phyloP scores from a whole-genome alignment of 2,113 vertebrate genomes.

The Oryzias javanicus region DNA sequence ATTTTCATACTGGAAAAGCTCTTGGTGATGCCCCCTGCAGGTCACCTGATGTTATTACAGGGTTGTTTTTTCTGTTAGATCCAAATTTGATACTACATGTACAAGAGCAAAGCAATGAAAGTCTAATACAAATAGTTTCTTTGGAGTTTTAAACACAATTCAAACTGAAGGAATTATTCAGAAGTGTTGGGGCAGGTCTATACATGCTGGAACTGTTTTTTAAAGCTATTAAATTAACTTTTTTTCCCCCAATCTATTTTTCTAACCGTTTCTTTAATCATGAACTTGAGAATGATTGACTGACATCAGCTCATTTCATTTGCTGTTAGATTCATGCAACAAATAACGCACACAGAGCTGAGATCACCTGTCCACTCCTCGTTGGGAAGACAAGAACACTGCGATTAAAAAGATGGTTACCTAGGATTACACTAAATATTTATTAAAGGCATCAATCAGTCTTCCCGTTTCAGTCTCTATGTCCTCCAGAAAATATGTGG shows the following conservation, averaged over 20 bases:
- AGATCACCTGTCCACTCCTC: constrained; percentile 26
- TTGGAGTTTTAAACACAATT: too few species aligned
- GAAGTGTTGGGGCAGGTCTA: too few species aligned
- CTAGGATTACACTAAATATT: constrained; percentile 65
- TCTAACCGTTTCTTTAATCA: constrained; percentile 6
- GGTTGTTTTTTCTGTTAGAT: neutral
- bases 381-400: constrained; percentile 1
- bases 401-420: constrained; percentile 38
- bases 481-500: constrained; percentile 45
- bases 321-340: constrained; percentile 7
- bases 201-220: too few species aligned
- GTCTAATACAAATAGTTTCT: too few species aligned
- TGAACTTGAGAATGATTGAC: constrained; percentile 13
- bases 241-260: constrained; percentile 17
- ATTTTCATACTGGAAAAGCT: too few species aligned
- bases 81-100: too few species aligned
- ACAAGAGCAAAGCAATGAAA: too few species aligned
- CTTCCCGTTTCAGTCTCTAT: constrained; percentile 59
- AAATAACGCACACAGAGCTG: constrained; percentile 14
- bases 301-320: constrained; percentile 21
- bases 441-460: constrained; percentile 54
- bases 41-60: constrained; percentile 46
- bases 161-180: too few species aligned
- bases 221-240: neutral
- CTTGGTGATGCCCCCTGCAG: constrained; percentile 43